Evolutionary conservation across 37 sponge, comb jelly and placozoan species (phyloP).

Genomic region (Diacarnus erythraeanus): DNA sequence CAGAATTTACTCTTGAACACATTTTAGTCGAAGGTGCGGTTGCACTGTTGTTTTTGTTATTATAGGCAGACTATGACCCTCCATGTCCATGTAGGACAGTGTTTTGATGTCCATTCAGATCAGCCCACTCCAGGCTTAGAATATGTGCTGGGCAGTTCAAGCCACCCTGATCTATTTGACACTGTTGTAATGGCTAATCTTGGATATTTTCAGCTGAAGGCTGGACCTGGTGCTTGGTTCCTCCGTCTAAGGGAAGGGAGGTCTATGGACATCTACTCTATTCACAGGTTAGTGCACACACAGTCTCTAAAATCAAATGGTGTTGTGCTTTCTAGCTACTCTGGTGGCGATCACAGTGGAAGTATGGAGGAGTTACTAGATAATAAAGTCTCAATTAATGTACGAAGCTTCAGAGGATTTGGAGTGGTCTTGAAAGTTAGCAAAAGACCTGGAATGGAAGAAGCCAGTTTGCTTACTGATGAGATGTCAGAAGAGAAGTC

Average conservation of each 20-base stretch:
- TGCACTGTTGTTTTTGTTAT: background rate
- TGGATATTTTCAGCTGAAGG: constrained; percentile 97
- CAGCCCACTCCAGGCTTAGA: constrained; percentile 87
- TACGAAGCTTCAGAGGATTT: constrained; percentile 58
- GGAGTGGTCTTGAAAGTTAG: constrained; percentile 46
- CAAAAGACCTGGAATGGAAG: constrained; percentile 73
- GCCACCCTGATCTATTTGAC: constrained; percentile 67
- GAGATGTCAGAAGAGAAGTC: constrained; percentile 22
- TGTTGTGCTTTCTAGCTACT: constrained; percentile 16
- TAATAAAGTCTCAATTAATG: constrained; percentile 31
- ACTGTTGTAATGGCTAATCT: constrained; percentile 98
- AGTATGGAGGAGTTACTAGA: background rate
- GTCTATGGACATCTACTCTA: constrained; percentile 75
- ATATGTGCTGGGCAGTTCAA: constrained; percentile 75
- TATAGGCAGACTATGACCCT: too few relatives aligned
- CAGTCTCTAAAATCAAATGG: background rate
- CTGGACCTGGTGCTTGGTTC: constrained; percentile 85
- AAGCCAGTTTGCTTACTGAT: constrained; percentile 41
- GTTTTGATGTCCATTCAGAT: constrained; percentile 58
- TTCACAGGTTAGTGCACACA: constrained; percentile 42
- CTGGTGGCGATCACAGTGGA: constrained; percentile 5
- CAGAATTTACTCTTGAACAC: constrained; percentile 78
- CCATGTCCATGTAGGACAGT: constrained; percentile 62
- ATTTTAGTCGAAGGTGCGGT: constrained; percentile 90
- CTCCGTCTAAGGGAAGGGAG: constrained; percentile 80